Evolutionary conservation across 1,140 invertebrate species (phyloP), one percentile per base, ranked within the genome.

Genomic region (Sinonovacula constricta): DNA sequence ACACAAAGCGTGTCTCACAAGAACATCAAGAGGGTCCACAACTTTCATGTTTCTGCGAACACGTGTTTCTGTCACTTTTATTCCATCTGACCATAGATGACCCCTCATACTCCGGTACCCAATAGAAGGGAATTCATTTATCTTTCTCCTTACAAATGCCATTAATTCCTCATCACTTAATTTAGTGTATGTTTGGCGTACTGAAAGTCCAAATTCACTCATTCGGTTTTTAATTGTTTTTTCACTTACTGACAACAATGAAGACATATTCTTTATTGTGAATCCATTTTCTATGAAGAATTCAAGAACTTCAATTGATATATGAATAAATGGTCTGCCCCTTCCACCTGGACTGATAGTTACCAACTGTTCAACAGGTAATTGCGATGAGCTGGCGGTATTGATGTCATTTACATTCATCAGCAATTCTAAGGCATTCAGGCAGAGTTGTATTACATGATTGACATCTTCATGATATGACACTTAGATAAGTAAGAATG

Each of bases 211-310:
- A 49, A 39, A n/a, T 7, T 45, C 62, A 22, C 28, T 2, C 34
- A 65, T 65, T 65, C 18, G 31, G 34, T 65, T 65, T 24, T 14
- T 39, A 30, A 65, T 28, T 65, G 62, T 65, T 24, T 22, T 65
- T 39, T 3, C 36, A 65, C 62, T 65, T 2, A 65, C 39, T 10
- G 1, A 7, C 39, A 65, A n/a, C 7, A 65, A 1, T 4, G 22
- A 7, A 3, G 62, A 3, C 62, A 65, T 65, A 24, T 65, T 18
- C 1, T 26, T 65, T 3, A 45, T 49, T 22, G 62, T 65, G 15
- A 65, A 65, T 1, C 24, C 24, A 22, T 65, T 65, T 12, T 65
- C 34, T 3, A 65, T 65, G 15, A 45, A 65, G n/a, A n/a, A n/a
- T n/a, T n/a, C n/a, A n/a, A n/a, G n/a, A n/a, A n/a, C n/a, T n/a